These are phyloP conservation scores for Oreochromis niloticus DNA, from an alignment of 2,113 vertebrate genomes.

Conservation along the genomic window DNA sequence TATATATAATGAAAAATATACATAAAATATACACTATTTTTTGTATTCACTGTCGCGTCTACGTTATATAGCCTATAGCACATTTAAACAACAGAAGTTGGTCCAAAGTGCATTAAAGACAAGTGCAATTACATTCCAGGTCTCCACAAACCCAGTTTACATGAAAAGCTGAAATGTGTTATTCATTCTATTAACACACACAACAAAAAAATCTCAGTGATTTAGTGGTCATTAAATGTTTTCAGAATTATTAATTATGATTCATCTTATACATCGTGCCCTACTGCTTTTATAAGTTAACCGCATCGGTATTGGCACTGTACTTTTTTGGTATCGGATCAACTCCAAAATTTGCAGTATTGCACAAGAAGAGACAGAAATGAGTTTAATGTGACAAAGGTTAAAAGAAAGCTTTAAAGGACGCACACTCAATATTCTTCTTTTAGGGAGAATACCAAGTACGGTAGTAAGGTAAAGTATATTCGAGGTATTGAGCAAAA, in stretches of 20 bases:
- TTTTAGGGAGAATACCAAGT: not conserved
- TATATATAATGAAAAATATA: not conserved
- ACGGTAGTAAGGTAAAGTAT: not conserved
- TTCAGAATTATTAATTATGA: not conserved
- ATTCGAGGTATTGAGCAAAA: rapidly evolving
- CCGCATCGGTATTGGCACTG: not conserved
- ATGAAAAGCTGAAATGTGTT: not conserved
- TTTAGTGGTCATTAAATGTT: not conserved
- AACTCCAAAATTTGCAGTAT: not conserved
- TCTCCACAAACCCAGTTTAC: not conserved
- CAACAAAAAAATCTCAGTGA: not conserved
- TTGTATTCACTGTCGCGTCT: not conserved
- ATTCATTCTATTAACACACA: not conserved
- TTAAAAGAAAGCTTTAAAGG: not conserved
- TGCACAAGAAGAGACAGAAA: not conserved
- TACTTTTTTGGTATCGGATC: not conserved
- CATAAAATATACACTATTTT: not conserved
- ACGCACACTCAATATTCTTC: not conserved
- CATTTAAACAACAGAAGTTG: not conserved
- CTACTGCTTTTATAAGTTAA: not conserved
- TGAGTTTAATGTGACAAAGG: not conserved
- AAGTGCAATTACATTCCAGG: not conserved
- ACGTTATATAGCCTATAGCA: not conserved
- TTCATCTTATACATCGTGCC: not conserved
- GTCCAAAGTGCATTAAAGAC: not conserved